Conservation (phyloP, 37 sponge, comb jelly and placozoan genomes). For the Crambe crambe region DNA sequence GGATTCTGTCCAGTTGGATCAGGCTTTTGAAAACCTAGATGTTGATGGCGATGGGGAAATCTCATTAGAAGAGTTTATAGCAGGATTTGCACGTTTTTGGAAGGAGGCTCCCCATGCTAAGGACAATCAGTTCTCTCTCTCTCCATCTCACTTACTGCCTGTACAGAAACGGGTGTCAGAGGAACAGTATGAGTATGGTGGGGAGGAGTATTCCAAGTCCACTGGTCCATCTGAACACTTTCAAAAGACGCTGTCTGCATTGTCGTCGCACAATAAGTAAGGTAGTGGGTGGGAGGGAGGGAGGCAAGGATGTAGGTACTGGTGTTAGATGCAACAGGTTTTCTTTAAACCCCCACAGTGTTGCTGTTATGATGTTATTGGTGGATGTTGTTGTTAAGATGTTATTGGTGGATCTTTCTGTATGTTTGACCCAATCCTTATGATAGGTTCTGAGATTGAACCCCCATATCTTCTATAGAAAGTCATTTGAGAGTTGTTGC, state of each 20-base stretch:
- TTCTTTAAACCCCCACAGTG: too few relatives aligned
- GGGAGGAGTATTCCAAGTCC: neutral
- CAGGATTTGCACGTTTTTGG: conserved; percentile 62
- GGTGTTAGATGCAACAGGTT: neutral
- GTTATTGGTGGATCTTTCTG: too few relatives aligned
- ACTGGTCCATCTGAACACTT: conserved; percentile 25
- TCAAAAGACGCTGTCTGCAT: conserved; percentile 1
- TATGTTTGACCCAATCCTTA: too few relatives aligned
- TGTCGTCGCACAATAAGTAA: conserved; percentile 50
- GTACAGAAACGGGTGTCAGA: neutral
- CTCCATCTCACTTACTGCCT: neutral
- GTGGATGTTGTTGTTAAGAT: too few relatives aligned
- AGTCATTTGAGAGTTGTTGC: too few relatives aligned
- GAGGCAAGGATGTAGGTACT: too few relatives aligned
- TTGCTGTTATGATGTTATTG: too few relatives aligned
- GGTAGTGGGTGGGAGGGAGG: too few relatives aligned
- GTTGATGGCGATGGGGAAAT: conserved; percentile 61
- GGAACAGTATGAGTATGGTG: conserved; percentile 1
- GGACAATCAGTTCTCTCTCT: neutral
- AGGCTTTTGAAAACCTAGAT: conserved; percentile 65
- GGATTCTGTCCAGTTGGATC: conserved; percentile 37
- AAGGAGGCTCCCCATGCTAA: conserved; percentile 28
- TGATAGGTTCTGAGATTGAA: too few relatives aligned
- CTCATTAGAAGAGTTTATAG: conserved; percentile 58
- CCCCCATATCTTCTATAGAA: too few relatives aligned